Conservation (phyloP, 2,888 invertebrate species). For the Melieria omissa region DNA sequence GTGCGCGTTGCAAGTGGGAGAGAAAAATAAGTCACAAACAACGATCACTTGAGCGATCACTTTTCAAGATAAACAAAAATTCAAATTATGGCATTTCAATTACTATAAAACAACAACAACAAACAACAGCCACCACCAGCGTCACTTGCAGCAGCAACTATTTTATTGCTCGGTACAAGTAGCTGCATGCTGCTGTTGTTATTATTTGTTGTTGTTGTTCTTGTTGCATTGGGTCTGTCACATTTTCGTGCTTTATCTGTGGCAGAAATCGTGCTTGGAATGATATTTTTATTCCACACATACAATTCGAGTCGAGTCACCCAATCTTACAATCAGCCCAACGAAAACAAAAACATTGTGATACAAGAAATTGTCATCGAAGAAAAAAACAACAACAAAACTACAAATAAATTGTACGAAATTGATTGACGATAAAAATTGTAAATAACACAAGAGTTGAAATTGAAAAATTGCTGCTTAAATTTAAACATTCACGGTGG, state of each 20-base stretch:
- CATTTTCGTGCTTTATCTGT: not conserved
- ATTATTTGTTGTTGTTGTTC: not conserved
- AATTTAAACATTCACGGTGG: conserved; percentile 3
- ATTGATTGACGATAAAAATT: conserved; percentile 14
- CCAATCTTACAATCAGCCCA: conserved; percentile 22
- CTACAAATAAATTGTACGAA: not conserved
- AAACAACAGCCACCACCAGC: conserved; percentile 48
- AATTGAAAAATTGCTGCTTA: conserved; percentile 12
- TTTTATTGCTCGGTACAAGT: not conserved
- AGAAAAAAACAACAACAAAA: not conserved
- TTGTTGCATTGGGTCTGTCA: too few species aligned
- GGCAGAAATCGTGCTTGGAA: conserved; percentile 7
- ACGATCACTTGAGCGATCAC: conserved; percentile 2
- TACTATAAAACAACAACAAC: conserved; percentile 34
- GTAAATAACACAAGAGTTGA: conserved; percentile 12
- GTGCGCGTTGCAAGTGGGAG: too few species aligned
- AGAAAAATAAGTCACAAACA: too few species aligned
- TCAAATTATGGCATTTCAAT: conserved; percentile 31
- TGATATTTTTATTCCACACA: conserved; percentile 14
- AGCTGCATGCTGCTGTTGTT: not conserved
- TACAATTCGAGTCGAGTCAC: not conserved
- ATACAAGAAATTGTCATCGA: too few species aligned
- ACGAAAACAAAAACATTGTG: not conserved
- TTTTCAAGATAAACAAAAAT: conserved; percentile 9
- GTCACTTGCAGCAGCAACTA: not conserved